Conservation (phyloP, 2,797 vertebrate species). For the Cottoperca gobio region DNA sequence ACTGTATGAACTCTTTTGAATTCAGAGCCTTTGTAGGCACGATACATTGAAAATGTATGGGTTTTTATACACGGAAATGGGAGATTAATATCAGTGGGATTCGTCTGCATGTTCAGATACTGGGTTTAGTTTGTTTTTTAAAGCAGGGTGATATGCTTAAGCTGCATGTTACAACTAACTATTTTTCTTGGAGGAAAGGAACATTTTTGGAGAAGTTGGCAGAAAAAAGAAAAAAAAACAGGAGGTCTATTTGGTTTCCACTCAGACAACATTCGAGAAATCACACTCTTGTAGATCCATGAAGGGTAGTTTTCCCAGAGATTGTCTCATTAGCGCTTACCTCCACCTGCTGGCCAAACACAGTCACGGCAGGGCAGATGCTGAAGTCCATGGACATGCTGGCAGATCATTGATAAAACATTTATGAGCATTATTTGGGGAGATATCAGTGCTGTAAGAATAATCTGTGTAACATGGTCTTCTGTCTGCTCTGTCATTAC, state of each 20-base stretch:
- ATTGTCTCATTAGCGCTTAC: slow-evolving; percentile 63
- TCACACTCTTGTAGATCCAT: slow-evolving; percentile 59
- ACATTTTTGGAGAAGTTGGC: slow-evolving; percentile 10
- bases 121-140: slow-evolving; percentile 20
- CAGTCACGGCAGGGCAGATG: slow-evolving; percentile 40
- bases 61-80: slow-evolving; percentile 24
- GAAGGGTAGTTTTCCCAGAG: slow-evolving; percentile 72
- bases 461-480: background rate
- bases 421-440: background rate
- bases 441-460: background rate
- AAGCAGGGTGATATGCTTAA: slow-evolving; percentile 45
- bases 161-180: slow-evolving; percentile 49
- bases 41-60: slow-evolving; percentile 11
- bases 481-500: slow-evolving; percentile 24
- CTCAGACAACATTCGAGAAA: slow-evolving; percentile 39
- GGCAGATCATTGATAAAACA: background rate
- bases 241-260: slow-evolving; percentile 11
- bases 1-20: slow-evolving; percentile 61
- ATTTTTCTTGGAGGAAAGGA: slow-evolving; percentile 19
- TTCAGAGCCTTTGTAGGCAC: slow-evolving; percentile 43
- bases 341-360: slow-evolving; percentile 78
- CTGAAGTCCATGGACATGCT: slow-evolving; percentile 12
- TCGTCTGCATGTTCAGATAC: slow-evolving; percentile 49
- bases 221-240: background rate
- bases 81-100: slow-evolving; percentile 41